Evolutionary conservation across 2,113 vertebrate genomes (phyloP).

Genomic region (Ochotona curzoniae): DNA sequence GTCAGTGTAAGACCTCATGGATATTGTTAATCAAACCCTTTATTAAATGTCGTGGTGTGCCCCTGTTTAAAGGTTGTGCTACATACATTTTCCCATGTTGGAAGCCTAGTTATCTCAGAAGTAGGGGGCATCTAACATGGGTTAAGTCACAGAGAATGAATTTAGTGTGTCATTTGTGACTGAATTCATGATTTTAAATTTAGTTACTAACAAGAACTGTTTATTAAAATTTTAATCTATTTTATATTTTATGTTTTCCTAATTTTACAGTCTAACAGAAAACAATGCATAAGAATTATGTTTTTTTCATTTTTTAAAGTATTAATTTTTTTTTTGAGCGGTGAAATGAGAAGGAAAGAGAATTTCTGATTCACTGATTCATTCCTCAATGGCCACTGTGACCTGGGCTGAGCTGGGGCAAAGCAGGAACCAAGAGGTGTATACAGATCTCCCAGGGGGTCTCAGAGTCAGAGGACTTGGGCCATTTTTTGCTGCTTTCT

Average conservation of each 20-base stretch:
- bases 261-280: not conserved
- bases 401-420: too few species aligned
- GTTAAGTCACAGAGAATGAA: not conserved
- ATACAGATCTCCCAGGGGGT: too few species aligned
- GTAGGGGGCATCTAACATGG: not conserved
- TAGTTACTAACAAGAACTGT: not conserved
- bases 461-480: too few species aligned
- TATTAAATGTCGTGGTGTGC: not conserved
- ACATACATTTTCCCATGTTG: not conserved
- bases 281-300: not conserved
- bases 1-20: not conserved
- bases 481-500: too few species aligned
- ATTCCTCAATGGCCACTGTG: too few species aligned
- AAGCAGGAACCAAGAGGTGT: too few species aligned
- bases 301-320: not conserved
- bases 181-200: slow-evolving; percentile 22
- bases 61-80: not conserved
- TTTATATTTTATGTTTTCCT: not conserved
- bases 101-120: not conserved
- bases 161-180: not conserved
- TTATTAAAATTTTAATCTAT: slow-evolving; percentile 48
- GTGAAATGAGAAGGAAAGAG: too few species aligned
- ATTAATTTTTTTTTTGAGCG: too few species aligned
- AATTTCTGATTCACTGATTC: too few species aligned
- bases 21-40: not conserved